Evolutionary conservation across 2,797 vertebrate species (phyloP).

Genomic region (Microctenopoma lineatum): DNA sequence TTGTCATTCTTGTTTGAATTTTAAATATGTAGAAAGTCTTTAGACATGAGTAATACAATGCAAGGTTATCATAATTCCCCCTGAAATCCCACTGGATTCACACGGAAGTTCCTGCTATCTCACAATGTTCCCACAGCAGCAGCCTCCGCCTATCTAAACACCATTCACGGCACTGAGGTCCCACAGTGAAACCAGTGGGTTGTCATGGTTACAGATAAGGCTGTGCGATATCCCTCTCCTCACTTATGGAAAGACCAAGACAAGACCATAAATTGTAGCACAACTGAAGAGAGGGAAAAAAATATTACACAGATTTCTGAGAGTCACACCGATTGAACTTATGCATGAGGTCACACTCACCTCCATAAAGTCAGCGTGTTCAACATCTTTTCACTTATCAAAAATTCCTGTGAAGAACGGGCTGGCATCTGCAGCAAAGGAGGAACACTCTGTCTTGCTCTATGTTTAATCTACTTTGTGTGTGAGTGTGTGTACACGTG

Average conservation of each 20-base stretch:
- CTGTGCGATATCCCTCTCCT: slow-evolving; percentile 52
- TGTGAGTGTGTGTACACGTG: slow-evolving; percentile 12
- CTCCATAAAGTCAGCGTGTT: slow-evolving; percentile 1
- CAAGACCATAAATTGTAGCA: slow-evolving; percentile 49
- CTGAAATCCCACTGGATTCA: slow-evolving; percentile 22
- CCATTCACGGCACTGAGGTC: slow-evolving; percentile 57
- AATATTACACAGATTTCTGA: slow-evolving; percentile 8
- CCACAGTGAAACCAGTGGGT: slow-evolving; percentile 47
- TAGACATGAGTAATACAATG: slow-evolving; percentile 16
- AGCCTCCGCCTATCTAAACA: slow-evolving; percentile 53
- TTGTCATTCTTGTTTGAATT: slow-evolving; percentile 18
- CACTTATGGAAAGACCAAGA: slow-evolving; percentile 51
- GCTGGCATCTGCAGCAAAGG: slow-evolving; percentile 30
- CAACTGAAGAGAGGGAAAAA: slow-evolving; percentile 21
- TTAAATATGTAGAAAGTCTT: slow-evolving; percentile 16
- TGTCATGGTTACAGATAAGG: slow-evolving; percentile 72
- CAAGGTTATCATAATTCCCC: slow-evolving; percentile 38
- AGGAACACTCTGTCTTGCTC: slow-evolving; percentile 57
- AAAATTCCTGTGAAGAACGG: slow-evolving; percentile 35
- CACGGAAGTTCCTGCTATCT: slow-evolving; percentile 49
- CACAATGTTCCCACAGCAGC: slow-evolving; percentile 41
- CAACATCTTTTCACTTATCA: slow-evolving; percentile 28
- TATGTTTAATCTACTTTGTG: slow-evolving; percentile 37
- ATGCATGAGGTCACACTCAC: slow-evolving; percentile 6
- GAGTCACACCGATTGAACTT: neutral